Base-by-base conservation (phyloP, 2,888 invertebrate species). In the Nemurella pictetii region DNA sequence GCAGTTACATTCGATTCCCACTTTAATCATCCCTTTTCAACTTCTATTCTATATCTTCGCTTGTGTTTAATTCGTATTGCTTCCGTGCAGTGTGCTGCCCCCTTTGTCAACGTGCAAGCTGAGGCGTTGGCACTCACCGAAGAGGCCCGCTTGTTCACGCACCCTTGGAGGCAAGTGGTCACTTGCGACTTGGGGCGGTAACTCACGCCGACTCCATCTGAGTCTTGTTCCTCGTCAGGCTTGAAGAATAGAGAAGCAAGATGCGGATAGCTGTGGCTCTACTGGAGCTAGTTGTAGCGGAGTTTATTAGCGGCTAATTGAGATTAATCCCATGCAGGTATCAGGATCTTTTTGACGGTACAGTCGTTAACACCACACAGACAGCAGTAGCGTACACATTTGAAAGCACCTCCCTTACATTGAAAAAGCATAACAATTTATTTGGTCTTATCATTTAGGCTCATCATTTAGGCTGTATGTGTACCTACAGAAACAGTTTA, bases 111-210 rank as follows among this genome's bases (percentile, higher is more conserved):
- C n/a, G n/a, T n/a, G n/a, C n/a, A n/a, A 20, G 55, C 5, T 12
- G 55, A 55, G 2, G 20, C 55, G 55, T 20, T 20, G 9, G 55
- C 87, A 93, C 95, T 95, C 94, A 95, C 95, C 93, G 94, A 93
- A 88, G 95, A 95, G 91, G 94, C 94, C 90, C 94, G 94, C 88
- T 94, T 93, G 89, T 95, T 94, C 90, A 94, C 92, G 92, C 95
- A 95, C 90, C 94, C 92, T 89, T 55, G 15, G 72, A 95, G 92
- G 91, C 95, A 95, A 91, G 94, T 94, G 89, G 94, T 93, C 89
- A 88, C 86, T 83, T 87, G 86, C 87, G 90, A 90, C 89, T 90
- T 91, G 85, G 93, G 92, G 89, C 93, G 94, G 91, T 94, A 94
- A 88, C 94, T 94, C 88, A 94, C 94, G 90, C 95, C 94, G 91